Evolutionary conservation across 1,140 invertebrate genomes (phyloP), one percentile per base, ranked within the genome.

Genomic region (Listronotus bonariensis): DNA sequence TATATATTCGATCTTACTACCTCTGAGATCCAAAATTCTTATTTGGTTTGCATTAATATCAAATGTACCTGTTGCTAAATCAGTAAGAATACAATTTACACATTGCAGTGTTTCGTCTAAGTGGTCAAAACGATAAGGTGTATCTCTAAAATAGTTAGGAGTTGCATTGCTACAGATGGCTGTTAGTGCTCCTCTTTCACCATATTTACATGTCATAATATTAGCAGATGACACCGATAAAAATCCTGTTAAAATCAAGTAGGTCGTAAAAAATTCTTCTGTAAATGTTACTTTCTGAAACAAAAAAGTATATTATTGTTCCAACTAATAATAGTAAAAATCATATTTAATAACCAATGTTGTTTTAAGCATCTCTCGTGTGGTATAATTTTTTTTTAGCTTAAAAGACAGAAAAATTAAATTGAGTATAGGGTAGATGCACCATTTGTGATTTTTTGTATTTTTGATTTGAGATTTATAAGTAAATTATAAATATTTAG

Each of bases 41-140:
- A 78, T 77, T 45, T 72, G 68, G 34, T 78, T 78, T 10, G 74
- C 76, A 10, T 70, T 65, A 11, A 77, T 72, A 46, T 77, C 76
- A 41, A 78, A 78, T 18, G 72, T 68, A 36, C 69, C 69, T 10
- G 53, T 41, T 52, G 65, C 68, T 14, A 78, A 18, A 1, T 54
- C 48, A 14, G 66, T 62, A 11, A 78, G 55, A 10, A 42, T 70
- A 49, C 77, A 78, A 63, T 72, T 72, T 0, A 68, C 14, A 55
- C 77, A 78, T 45, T 61, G 20, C 3, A 78, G 46, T 10, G 77
- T 77, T 67, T 78, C 75, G 52, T 78, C 77, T 17, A 78, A 59
- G 57, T 74, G 73, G 51, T 78, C 77, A 51, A 78, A 78, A 38
- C 71, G 45, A 61, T 78, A 78, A 11, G 45, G 40, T 9, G 74